Base-by-base conservation (phyloP, 2,113 vertebrate species). In the Scortum barcoo region DNA sequence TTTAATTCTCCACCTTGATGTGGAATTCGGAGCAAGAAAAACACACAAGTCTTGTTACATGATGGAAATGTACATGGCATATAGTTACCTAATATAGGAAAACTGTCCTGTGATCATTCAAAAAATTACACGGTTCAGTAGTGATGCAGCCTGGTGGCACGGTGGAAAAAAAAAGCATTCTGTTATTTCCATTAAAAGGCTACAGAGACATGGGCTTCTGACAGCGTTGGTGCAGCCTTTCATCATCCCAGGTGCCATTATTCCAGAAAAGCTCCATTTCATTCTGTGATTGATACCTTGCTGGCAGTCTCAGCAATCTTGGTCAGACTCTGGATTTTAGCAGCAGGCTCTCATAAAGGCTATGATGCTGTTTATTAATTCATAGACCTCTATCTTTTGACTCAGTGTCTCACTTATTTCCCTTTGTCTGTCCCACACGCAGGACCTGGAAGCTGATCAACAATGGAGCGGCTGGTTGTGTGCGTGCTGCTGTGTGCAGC, bases 401-500 rank as follows among this genome's bases (percentile, higher is more conserved):
- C 68, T 85, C 61, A 72, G 17, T 56, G 33, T 76, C 48, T 81
- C 70, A 56, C 38, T 20, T 78, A 4, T 86, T 79, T 91, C 20
- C 58, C 12, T 81, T 60, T 90, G 14, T 88, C 22, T 89, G n/a
- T 89, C 42, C 89, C 56, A 20, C 46, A 38, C 54, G 1, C 91
- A 96, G 96, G 92, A 92, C 79, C 89, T 77, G 90, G 84, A 78
- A 87, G 78, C 83, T 76, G 86, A 93, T 92, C 86, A 80, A 95
- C 89, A 88, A 97, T 97, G 97, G 97, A 96, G 77, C 95, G 96
- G 90, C 93, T 97, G 81, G 92, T 97, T 91, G 93, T 97, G 65
- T 96, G 95, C 24, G 90, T 97, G 88, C 92, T 98, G 93, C 91
- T 98, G 90, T 95, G 97, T 76, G 95, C 95, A 68, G 95, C 93